These are phyloP conservation scores for Helostoma temminkii DNA, from an alignment of 2,797 vertebrate species.

Conservation along the genomic window DNA sequence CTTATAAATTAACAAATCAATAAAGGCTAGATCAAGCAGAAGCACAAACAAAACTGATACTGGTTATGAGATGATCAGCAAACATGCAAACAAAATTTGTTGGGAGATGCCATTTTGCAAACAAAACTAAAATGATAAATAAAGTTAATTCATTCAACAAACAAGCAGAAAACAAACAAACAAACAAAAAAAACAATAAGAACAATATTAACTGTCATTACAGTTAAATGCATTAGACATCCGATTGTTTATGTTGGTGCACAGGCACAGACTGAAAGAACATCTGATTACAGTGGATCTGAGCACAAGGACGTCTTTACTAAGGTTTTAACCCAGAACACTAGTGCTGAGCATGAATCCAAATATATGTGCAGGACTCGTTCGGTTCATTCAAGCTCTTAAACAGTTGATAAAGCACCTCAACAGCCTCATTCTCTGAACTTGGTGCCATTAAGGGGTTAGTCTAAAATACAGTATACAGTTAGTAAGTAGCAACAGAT, in stretches of 20 bases:
- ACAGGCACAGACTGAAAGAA: conserved; percentile 4
- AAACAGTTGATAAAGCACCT: conserved; percentile 22
- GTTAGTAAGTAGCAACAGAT: conserved; percentile 8
- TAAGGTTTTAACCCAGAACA: conserved; percentile 24
- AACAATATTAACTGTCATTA: conserved; percentile 11
- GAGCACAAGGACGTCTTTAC: conserved; percentile 20
- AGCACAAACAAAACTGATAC: conserved; percentile 45
- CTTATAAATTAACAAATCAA: conserved; percentile 63
- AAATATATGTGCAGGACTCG: conserved; percentile 17
- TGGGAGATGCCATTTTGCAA: background rate
- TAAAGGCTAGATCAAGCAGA: conserved; percentile 47
- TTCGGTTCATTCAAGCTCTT: conserved; percentile 50
- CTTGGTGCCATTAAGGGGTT: conserved; percentile 37
- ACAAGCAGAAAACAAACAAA: too few species aligned
- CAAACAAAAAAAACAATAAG: too few species aligned
- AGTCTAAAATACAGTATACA: conserved; percentile 28
- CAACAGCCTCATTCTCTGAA: conserved; percentile 21
- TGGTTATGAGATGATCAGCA: conserved; percentile 33
- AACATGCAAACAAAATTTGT: background rate
- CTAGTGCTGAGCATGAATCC: conserved; percentile 9
- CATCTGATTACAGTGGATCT: conserved; percentile 3
- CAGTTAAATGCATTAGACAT: conserved; percentile 17
- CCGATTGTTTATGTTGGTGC: conserved; percentile 6
- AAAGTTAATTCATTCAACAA: conserved; percentile 22
- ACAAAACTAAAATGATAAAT: conserved; percentile 8